A percentile compares a stretch with the other conserved stretches of the same genome.
These are phyloP conservation scores for Rattus rattus DNA, from an alignment of 2,113 vertebrate species.

Conservation along the genomic window DNA sequence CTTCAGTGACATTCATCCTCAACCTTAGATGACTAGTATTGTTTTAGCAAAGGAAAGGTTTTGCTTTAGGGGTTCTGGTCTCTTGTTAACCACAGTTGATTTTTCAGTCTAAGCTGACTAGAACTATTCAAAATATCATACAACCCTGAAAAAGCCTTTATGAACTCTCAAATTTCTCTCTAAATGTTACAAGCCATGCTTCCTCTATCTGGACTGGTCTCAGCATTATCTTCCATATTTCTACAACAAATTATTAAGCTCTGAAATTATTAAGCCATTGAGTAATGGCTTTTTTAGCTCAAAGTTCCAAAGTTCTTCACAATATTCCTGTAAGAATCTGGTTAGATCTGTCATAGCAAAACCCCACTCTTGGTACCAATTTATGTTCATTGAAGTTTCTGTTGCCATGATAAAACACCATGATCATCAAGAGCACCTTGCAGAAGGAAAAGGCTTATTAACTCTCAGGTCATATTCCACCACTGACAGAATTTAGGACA, in stretches of 20 bases:
- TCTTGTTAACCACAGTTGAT: not conserved
- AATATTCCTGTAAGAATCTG: not conserved
- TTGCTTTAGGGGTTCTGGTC: not conserved
- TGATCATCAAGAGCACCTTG: not conserved
- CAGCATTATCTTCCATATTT: not conserved
- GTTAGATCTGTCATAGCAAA: not conserved
- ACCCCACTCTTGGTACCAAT: not conserved
- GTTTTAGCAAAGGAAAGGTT: not conserved
- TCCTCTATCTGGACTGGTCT: not conserved
- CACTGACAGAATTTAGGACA: not conserved
- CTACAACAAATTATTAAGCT: not conserved
- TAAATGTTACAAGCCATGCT: not conserved
- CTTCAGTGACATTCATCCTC: not conserved
- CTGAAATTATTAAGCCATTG: no score
- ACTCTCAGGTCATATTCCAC: not conserved
- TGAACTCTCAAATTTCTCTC: not conserved
- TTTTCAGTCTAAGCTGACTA: not conserved
- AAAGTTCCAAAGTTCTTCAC: not conserved
- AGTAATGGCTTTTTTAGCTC: not conserved
- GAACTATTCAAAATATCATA: not conserved
- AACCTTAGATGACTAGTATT: not conserved
- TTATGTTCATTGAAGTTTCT: not conserved
- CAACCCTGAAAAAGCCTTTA: no score
- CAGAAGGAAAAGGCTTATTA: not conserved
- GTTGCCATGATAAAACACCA: not conserved